These are phyloP conservation scores for Euura lappo DNA, from an alignment of 1,140 invertebrate genomes.

Conservation along the genomic window DNA sequence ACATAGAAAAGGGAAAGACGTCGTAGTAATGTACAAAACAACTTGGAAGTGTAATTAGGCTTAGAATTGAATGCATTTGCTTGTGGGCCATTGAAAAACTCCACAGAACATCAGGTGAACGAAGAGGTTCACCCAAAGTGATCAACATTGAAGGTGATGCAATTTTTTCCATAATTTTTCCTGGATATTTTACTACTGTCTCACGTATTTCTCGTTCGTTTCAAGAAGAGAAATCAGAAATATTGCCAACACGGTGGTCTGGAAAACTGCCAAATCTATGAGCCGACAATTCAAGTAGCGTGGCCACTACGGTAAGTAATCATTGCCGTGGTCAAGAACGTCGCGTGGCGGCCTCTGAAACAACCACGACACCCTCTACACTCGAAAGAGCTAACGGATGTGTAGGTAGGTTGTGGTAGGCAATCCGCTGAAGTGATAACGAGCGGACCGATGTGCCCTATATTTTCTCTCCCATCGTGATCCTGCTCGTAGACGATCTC, in stretches of 20 bases:
- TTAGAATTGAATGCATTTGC: no score
- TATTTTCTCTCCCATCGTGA: neutral
- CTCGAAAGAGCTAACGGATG: neutral
- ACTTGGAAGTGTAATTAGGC: no score
- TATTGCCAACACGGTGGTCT: neutral
- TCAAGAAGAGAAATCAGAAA: neutral
- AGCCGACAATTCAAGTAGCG: neutral
- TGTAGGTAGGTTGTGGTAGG: neutral
- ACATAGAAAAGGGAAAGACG: no score
- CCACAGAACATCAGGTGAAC: no score
- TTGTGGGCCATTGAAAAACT: no score
- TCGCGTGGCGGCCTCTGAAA: neutral
- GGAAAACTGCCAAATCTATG: neutral
- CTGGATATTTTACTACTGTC: no score
- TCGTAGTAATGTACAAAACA: no score
- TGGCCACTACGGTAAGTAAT: no score
- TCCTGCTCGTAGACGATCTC: neutral
- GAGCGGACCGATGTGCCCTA: neutral
- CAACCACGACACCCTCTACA: neutral
- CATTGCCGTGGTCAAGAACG: neutral
- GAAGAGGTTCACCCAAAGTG: no score
- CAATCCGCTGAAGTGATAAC: neutral
- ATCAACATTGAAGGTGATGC: no score
- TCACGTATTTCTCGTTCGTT: neutral
- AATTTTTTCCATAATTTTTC: no score